Conservation (phyloP, 2,888 invertebrate species). For the Ischnura elegans region DNA sequence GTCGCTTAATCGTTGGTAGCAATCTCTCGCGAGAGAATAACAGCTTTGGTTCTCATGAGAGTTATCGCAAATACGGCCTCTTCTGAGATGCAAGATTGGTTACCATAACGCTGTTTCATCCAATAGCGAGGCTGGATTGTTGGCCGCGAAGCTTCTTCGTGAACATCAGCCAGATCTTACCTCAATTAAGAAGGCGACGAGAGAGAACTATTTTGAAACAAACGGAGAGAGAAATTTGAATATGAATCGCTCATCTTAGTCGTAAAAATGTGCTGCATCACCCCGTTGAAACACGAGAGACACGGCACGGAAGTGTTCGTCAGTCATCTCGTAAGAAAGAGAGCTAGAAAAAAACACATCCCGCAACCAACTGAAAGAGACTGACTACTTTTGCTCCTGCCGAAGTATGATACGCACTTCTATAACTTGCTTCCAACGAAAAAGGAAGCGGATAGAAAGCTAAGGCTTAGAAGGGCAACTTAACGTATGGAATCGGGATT, state of each 20-base stretch:
- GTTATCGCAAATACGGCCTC: neutral
- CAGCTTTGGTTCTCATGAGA: neutral
- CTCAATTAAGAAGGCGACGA: neutral
- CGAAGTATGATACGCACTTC: too few relatives aligned
- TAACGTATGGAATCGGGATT: too few relatives aligned
- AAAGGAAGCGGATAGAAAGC: too few relatives aligned
- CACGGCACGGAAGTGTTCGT: neutral
- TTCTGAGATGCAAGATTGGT: neutral
- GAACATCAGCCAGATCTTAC: neutral
- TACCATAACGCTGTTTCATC: neutral
- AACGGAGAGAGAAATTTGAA: neutral
- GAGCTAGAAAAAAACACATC: neutral
- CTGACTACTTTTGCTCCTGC: too few relatives aligned
- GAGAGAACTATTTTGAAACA: neutral
- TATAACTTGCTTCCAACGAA: too few relatives aligned
- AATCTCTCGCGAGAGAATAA: neutral
- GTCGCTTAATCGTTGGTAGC: neutral
- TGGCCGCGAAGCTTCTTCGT: neutral
- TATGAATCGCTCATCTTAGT: neutral
- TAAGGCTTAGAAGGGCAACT: too few relatives aligned
- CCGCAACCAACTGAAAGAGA: too few relatives aligned
- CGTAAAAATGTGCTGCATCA: neutral
- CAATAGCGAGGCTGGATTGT: neutral
- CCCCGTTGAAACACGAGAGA: neutral
- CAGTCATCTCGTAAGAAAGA: neutral